phyloP scores from a whole-genome alignment of 2,888 invertebrate genomes.

The Lathronympha strigana region DNA sequence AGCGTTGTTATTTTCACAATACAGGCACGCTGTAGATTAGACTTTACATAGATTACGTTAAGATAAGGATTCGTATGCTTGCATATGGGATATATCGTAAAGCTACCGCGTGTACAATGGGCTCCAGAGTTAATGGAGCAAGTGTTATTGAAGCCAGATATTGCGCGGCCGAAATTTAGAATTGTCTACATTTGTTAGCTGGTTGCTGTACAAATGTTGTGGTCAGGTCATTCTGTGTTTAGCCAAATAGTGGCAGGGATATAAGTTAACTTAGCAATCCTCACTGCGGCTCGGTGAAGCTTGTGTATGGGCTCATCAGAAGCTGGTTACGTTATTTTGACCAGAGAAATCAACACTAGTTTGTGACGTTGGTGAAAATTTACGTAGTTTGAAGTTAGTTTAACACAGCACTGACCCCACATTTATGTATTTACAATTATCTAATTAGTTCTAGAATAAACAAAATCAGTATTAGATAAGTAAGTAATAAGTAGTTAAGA shows the following conservation, averaged over 20 bases:
- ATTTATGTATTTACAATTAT: too few species aligned
- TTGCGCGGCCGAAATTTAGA: constrained; percentile 59
- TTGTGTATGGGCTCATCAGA: constrained; percentile 28
- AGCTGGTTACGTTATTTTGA: constrained; percentile 22
- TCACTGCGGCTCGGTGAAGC: constrained; percentile 27
- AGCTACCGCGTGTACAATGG: constrained; percentile 66
- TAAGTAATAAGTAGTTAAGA: too few species aligned
- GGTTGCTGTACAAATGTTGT: constrained; percentile 47
- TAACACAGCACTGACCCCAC: too few species aligned
- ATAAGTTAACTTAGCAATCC: constrained; percentile 39
- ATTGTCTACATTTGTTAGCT: constrained; percentile 47
- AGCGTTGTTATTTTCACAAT: constrained; percentile 7
- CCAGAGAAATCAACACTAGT: constrained; percentile 11
- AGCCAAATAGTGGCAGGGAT: constrained; percentile 37
- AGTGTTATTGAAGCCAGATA: constrained; percentile 79
- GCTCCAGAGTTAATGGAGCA: constrained; percentile 75
- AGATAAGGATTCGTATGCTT: constrained; percentile 50
- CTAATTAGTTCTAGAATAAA: too few species aligned
- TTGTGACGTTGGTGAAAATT: not conserved
- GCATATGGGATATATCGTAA: constrained; percentile 51
- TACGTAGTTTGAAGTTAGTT: not conserved
- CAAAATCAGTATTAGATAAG: too few species aligned
- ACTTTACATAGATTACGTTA: constrained; percentile 42
- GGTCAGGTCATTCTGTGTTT: constrained; percentile 48
- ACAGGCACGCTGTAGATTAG: not conserved